Evolutionary conservation across 2,888 invertebrate genomes (phyloP), one percentile per base, ranked within the genome.

Genomic region (Dynastes hyllus): DNA sequence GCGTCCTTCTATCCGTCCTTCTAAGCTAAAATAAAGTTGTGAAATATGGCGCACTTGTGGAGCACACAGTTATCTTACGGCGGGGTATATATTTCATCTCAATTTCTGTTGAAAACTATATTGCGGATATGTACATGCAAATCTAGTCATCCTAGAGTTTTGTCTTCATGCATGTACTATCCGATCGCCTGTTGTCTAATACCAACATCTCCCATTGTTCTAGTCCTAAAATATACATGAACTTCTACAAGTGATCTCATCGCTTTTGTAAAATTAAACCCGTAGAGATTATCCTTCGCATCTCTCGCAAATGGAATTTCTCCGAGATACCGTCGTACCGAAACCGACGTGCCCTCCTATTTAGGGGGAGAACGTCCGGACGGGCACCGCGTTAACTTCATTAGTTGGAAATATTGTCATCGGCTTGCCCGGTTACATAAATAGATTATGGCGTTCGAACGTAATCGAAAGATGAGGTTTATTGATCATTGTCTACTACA

Each of bases 401-500:
- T 75, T 75, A 75, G 61, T 45, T 27, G 73, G 63, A 75, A 61
- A 75, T 75, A 63, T 75, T 75, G 73, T 75, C 73, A 75, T 75
- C 73, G 73, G 73, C 29, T 75, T 61, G 73, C 58, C 69, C 73
- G 40, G 73, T 61, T 75, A 61, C 61, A 45, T 75, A 75, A 75
- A 75, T 75, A 75, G 73, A 75, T 75, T 75, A 75, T 61, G 61
- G 61, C 73, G 61, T 45, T 63, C 8, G 73, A 75, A 75, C 73
- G 73, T 75, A 75, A 45, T 75, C 61, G 73, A 75, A 75, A 75
- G 73, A 63, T 75, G 73, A 75, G 61, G 80, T 83, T 80, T 83
- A 85, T 75, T 84, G 85, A 86, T 86, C 86, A 86, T 85, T 86
- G 86, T 86, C 86, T 83, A 78, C 80, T 80, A 80, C 82, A 82